phyloP scores from a whole-genome alignment of 1,140 invertebrate genomes.

The Bombus polaris region DNA sequence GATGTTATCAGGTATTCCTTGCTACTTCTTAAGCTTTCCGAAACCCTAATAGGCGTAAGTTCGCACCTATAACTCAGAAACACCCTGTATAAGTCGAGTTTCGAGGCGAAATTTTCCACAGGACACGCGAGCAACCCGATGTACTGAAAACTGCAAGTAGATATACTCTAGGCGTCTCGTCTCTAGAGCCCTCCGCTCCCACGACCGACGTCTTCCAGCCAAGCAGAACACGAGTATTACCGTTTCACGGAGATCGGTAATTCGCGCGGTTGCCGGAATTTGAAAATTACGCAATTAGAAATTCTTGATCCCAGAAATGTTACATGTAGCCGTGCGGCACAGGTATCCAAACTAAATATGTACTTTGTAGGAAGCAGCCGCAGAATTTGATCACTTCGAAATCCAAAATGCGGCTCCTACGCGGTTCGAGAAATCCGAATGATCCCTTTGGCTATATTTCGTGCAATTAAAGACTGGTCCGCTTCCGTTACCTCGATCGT shows the following conservation, averaged over 20 bases:
- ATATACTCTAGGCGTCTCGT: background rate
- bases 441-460: no score
- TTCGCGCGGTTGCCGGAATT: constrained; percentile 20
- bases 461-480: background rate
- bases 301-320: constrained; percentile 43
- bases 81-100: no score
- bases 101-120: background rate
- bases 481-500: no score
- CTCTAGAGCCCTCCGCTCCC: no score
- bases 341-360: constrained; percentile 16
- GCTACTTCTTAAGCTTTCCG: no score
- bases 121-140: background rate
- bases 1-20: background rate
- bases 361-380: constrained; percentile 18
- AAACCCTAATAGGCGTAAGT: background rate
- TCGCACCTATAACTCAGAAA: background rate
- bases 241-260: constrained; percentile 42
- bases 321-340: background rate
- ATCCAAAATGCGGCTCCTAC: no score
- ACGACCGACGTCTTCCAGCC: no score
- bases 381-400: constrained; percentile 17
- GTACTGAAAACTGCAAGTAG: background rate
- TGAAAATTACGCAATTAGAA: constrained; percentile 53
- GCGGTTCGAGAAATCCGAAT: background rate
- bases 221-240: constrained; percentile 18